phyloP scores from a whole-genome alignment of 1,140 invertebrate species.

The Thaumatotibia leucotreta region DNA sequence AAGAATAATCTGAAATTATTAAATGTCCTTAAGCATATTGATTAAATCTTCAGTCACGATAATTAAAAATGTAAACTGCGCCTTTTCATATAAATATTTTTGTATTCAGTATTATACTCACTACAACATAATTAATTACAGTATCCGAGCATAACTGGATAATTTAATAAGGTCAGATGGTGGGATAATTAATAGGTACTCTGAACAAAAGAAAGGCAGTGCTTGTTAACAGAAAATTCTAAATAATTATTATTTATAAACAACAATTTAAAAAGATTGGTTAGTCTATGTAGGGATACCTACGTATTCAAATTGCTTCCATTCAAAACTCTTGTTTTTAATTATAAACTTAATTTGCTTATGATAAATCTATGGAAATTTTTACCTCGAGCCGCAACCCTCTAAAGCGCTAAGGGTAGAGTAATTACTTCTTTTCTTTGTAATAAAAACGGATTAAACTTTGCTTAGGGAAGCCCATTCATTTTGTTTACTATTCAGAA shows the following conservation, averaged over 20 bases:
- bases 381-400: conserved; percentile 70
- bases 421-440: conserved; percentile 76
- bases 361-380: conserved; percentile 76
- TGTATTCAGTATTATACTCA: no score
- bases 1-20: no score
- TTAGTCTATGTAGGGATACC: conserved; percentile 31
- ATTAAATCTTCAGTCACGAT: no score
- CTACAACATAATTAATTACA: no score
- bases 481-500: conserved; percentile 75
- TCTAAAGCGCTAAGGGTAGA: conserved; percentile 69
- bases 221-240: conserved; percentile 23
- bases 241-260: conserved; percentile 41
- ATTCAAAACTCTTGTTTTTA: conserved; percentile 75
- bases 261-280: conserved; percentile 50
- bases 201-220: no score
- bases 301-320: conserved; percentile 72
- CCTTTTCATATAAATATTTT: no score
- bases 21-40: no score
- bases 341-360: conserved; percentile 76
- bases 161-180: no score
- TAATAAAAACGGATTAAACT: conserved; percentile 77
- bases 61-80: no score
- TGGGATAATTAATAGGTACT: no score
- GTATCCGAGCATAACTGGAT: no score
- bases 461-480: conserved; percentile 73